A percentile compares a stretch with the other conserved stretches of the same genome.
These are phyloP conservation scores for Brachyptera putata DNA, from an alignment of 2,888 invertebrate species.

Conservation along the genomic window DNA sequence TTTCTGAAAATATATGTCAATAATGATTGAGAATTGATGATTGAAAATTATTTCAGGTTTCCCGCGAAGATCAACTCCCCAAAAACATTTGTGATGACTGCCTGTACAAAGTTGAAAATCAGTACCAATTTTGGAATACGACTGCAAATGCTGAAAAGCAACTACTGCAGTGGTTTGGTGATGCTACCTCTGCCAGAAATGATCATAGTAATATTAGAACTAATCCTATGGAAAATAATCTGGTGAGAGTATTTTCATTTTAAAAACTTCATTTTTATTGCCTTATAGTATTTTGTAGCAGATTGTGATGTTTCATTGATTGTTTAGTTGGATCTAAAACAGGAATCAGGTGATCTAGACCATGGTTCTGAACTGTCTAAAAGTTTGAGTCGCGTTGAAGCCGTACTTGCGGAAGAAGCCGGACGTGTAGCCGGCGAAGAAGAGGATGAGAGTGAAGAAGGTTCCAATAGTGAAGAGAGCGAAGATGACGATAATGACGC, in stretches of 20 bases:
- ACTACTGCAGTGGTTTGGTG: conserved; percentile 46
- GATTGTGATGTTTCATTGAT: no score
- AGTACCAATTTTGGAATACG: conserved; percentile 68
- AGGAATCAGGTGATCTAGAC: conserved; percentile 29
- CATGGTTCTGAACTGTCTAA: conserved; percentile 27
- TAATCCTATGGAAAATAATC: no score
- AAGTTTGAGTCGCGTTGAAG: conserved; percentile 28
- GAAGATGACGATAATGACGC: conserved; percentile 27
- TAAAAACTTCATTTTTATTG: no score
- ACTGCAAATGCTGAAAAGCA: conserved; percentile 62
- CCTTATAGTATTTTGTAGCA: no score
- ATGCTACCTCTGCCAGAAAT: background rate
- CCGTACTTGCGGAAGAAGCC: conserved; percentile 23
- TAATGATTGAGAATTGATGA: no score
- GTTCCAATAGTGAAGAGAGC: conserved; percentile 28
- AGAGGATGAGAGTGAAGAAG: conserved; percentile 23
- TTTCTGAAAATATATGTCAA: no score
- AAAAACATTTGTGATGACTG: conserved; percentile 69
- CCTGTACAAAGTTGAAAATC: conserved; percentile 64
- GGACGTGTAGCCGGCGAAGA: conserved; percentile 20
- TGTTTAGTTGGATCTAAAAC: conserved; percentile 29
- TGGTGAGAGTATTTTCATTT: no score
- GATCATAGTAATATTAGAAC: no score
- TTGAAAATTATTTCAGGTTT: no score
- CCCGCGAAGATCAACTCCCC: conserved; percentile 62